Evolutionary conservation across 2,113 vertebrate genomes (phyloP).

Genomic region (Peucedramus taeniatus): DNA sequence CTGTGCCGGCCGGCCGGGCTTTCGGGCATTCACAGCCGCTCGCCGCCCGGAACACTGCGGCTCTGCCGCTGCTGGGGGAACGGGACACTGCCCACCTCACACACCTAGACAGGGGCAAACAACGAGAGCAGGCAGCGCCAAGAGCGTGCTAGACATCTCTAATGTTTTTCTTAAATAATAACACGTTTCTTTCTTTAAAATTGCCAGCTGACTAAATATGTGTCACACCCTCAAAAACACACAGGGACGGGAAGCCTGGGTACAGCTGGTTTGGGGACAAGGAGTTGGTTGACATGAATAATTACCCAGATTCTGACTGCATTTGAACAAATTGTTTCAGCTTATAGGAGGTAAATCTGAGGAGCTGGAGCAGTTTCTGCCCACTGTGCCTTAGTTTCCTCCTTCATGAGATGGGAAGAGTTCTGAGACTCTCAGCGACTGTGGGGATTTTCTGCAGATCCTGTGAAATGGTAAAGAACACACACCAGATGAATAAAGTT

Average conservation of each 20-base stretch:
- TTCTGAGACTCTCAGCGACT: background rate
- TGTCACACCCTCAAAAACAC: background rate
- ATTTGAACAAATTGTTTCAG: background rate
- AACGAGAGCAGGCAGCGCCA: fast-evolving
- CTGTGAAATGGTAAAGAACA: background rate
- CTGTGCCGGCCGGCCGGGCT: background rate
- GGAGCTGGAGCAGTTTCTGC: background rate
- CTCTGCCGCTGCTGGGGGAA: fast-evolving
- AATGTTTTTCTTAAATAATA: background rate
- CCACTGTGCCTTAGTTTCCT: background rate
- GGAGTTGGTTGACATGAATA: background rate
- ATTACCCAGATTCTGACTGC: background rate
- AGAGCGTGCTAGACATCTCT: too few relatives aligned
- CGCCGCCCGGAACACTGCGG: background rate
- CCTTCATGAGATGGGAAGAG: background rate
- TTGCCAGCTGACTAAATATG: fast-evolving
- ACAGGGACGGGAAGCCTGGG: background rate
- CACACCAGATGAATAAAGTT: background rate
- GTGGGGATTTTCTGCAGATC: background rate
- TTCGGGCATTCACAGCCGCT: background rate
- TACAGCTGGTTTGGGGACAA: background rate
- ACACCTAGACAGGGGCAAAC: background rate
- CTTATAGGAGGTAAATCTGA: background rate
- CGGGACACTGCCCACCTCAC: background rate
- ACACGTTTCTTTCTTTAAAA: background rate